Conservation (phyloP, 2,888 invertebrate species). For the Limnephilus rhombicus region DNA sequence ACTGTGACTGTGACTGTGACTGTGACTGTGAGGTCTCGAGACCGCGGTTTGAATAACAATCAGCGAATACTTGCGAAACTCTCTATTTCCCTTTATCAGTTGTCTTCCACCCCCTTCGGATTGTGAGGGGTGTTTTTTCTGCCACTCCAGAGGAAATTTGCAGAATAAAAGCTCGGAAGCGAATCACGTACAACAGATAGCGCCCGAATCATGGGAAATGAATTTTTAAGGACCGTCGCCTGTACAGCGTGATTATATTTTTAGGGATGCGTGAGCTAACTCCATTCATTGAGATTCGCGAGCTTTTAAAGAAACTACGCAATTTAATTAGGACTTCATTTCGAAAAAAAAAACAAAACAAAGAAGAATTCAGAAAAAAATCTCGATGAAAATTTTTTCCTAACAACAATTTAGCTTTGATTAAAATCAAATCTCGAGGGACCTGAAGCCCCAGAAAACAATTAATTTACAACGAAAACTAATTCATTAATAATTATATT, state of each 20-base stretch:
- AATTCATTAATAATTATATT: neutral
- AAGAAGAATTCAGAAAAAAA: neutral
- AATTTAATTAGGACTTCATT: conserved; percentile 6
- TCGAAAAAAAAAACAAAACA: neutral
- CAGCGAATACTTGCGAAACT: conserved; percentile 47
- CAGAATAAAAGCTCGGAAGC: conserved; percentile 52
- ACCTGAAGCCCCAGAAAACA: neutral
- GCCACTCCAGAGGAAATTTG: conserved; percentile 27
- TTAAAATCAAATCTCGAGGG: neutral
- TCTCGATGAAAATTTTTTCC: neutral
- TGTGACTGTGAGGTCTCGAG: conserved; percentile 42
- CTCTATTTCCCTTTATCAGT: conserved; percentile 60
- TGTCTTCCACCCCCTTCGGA: conserved; percentile 42
- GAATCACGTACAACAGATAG: conserved; percentile 64
- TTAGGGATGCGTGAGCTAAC: conserved; percentile 40
- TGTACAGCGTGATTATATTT: conserved; percentile 47
- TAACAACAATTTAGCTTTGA: neutral
- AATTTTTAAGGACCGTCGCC: conserved; percentile 63
- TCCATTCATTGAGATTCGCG: neutral
- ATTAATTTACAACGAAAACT: neutral
- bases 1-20: conserved; percentile 11
- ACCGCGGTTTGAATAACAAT: conserved; percentile 63
- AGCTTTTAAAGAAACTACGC: conserved; percentile 33
- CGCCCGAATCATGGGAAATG: conserved; percentile 63
- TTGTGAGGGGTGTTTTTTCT: conserved; percentile 44